Conservation (phyloP, 2,888 invertebrate species). For the Scaptomyza reducta region DNA sequence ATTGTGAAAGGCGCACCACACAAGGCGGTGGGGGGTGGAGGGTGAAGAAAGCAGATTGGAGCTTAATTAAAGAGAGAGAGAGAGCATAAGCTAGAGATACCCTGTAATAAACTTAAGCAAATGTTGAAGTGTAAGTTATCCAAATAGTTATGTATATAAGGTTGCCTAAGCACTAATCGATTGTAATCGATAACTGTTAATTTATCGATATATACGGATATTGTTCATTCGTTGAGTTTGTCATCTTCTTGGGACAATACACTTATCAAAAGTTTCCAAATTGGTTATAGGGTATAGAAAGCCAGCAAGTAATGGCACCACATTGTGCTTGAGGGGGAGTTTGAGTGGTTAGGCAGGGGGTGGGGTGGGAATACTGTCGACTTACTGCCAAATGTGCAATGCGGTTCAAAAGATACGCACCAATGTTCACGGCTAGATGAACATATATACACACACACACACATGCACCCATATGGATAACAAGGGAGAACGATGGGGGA, state of each 20-base stretch:
- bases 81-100: neutral
- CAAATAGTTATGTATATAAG: too few species aligned
- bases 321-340: slow-evolving; percentile 5
- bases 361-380: slow-evolving; percentile 6
- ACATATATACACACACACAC: slow-evolving; percentile 15
- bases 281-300: slow-evolving; percentile 9
- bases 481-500: slow-evolving; percentile 2
- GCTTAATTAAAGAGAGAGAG: neutral
- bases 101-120: neutral
- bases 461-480: slow-evolving; percentile 7
- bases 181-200: neutral
- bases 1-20: slow-evolving; percentile 3
- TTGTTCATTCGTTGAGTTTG: too few species aligned
- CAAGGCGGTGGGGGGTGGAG: neutral
- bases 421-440: slow-evolving; percentile 35
- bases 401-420: slow-evolving; percentile 31
- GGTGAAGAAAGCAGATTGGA: too few species aligned
- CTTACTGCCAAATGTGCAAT: slow-evolving; percentile 46
- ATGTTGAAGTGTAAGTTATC: too few species aligned
- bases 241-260: neutral
- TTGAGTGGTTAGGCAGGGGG: neutral
- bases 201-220: neutral
- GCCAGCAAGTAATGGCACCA: slow-evolving; percentile 30
- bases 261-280: neutral
- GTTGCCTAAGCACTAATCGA: neutral